Evolutionary conservation across 2,888 invertebrate species (phyloP), one percentile per base, ranked within the genome.

Genomic region (Mesorhabditis spiculigera): DNA sequence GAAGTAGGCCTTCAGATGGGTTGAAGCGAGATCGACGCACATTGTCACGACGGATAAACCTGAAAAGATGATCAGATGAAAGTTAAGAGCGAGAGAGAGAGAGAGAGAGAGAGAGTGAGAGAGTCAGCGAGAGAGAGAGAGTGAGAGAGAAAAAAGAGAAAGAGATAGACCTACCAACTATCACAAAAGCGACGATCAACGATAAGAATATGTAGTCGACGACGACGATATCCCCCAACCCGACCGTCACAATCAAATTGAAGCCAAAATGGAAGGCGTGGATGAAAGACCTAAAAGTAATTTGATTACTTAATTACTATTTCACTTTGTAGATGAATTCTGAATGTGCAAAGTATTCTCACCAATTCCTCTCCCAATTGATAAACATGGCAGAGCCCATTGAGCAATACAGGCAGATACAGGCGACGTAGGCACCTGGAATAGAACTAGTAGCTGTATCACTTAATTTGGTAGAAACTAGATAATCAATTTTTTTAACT

Each of bases 251-350:
- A 71, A 86, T 86, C 6, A 86, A 73, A 72, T 86, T 86, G 78
- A 86, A 86, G 64, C 86, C 85, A 73, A 86, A 86, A 71, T 86
- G 86, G 71, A 86, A 86, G 45, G 86, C 86, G 71, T 86, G 86
- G 67, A 86, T 81, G 79, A 86, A 86, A 66, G 82, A 80, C 85
- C 86, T 86, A 75, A 75, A 64, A n/a, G n/a, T n/a, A n/a, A n/a
- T n/a, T n/a, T n/a, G n/a, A n/a, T n/a, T n/a, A n/a, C n/a, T n/a
- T n/a, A 13, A 63, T n/a, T 63, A 63, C 8, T n/a, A 63, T 63
- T 63, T 16, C 63, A 63, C 8, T 63, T 63, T 8, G 28, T n/a
- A 42, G 50, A 43, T 43, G 16, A 8, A n/a, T 63, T 63, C 28
- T 8, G 64, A 6, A n/a, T 63, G 10, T 6, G 16, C 42, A 43